These are phyloP conservation scores for Upupa epops DNA, from an alignment of 2,113 vertebrate genomes.

Conservation along the genomic window DNA sequence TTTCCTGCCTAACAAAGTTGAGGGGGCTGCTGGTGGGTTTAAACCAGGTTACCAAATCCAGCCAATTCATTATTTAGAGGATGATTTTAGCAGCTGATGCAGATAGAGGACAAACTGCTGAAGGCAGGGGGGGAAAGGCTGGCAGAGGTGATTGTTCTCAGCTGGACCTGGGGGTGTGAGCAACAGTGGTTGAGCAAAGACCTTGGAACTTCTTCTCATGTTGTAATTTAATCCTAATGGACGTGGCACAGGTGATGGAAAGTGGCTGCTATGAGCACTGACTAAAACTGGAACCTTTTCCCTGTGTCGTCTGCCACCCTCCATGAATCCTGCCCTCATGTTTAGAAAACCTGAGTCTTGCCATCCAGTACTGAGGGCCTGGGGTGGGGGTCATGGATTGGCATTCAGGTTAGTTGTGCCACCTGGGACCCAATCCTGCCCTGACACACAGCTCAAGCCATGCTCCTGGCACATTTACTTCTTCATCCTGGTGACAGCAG, in stretches of 20 bases:
- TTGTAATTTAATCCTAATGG: background rate
- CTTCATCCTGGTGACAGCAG: fast-evolving
- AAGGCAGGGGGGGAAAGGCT: background rate
- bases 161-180: background rate
- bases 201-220: background rate
- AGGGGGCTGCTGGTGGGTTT: background rate
- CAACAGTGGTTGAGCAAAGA: background rate
- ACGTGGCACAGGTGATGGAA: fast-evolving
- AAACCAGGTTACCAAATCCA: background rate
- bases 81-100: background rate
- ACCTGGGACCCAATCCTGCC: background rate
- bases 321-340: background rate
- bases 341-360: background rate
- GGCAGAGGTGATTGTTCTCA: fast-evolving
- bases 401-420: background rate
- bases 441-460: too few species aligned
- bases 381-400: background rate
- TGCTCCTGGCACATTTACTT: background rate
- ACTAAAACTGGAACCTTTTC: background rate
- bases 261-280: background rate
- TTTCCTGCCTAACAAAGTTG: background rate
- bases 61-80: background rate
- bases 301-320: background rate
- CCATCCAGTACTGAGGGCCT: background rate
- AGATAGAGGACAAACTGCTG: background rate